These are phyloP conservation scores for Rhabdomys pumilio DNA, from an alignment of 2,797 vertebrate genomes.

Conservation along the genomic window DNA sequence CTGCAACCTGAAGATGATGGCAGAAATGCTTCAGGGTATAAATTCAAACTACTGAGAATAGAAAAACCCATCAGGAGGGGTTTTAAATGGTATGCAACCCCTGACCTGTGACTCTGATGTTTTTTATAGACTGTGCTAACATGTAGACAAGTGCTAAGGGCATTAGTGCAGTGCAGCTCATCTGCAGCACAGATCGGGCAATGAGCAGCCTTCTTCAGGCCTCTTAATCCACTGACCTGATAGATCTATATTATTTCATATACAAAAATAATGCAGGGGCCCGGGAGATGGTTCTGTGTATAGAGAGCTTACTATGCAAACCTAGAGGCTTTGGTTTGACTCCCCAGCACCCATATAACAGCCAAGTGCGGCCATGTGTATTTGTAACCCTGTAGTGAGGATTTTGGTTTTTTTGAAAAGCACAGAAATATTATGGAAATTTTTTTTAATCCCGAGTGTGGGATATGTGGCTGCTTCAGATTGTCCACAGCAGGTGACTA, in stretches of 20 bases:
- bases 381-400: neutral
- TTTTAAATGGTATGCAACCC: neutral
- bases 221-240: neutral
- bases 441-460: neutral
- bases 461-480: neutral
- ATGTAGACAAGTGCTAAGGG: neutral
- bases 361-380: neutral
- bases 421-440: neutral
- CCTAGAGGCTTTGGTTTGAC: neutral
- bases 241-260: neutral
- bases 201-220: neutral
- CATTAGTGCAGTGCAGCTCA: neutral
- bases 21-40: neutral
- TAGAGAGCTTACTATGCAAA: neutral
- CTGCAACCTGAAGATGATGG: neutral
- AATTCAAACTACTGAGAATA: constrained; percentile 44
- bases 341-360: neutral
- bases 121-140: neutral
- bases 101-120: neutral
- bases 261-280: neutral
- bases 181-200: neutral
- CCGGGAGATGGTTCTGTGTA: neutral
- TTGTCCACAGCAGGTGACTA: neutral
- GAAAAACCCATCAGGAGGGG: neutral
- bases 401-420: neutral